These are phyloP conservation scores for Nothocercus julius DNA, from an alignment of 2,113 vertebrate genomes.

Conservation along the genomic window DNA sequence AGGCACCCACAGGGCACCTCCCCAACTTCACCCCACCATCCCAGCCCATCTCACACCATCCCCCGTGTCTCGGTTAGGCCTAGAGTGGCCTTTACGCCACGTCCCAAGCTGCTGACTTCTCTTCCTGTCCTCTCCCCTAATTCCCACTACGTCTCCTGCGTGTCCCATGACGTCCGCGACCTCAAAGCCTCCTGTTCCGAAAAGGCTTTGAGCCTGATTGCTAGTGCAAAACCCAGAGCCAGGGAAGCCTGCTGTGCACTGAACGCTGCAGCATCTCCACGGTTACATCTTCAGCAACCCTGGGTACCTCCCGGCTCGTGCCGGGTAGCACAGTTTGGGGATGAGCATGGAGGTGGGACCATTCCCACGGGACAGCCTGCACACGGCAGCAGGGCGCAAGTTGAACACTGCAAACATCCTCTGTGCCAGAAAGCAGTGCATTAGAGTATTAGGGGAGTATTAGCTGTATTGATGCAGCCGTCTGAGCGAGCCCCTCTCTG, in stretches of 20 bases:
- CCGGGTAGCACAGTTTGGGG: background rate
- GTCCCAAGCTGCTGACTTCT: background rate
- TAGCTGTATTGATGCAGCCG: background rate
- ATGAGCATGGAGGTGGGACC: background rate
- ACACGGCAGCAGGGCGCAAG: background rate
- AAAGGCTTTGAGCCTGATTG: background rate
- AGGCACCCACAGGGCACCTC: background rate
- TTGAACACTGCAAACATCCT: background rate
- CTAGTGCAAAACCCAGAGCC: background rate
- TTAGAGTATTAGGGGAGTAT: too few species aligned
- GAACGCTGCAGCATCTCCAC: background rate
- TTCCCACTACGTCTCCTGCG: background rate
- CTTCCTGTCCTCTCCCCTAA: background rate
- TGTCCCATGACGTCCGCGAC: background rate
- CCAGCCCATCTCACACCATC: background rate
- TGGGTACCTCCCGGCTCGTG: background rate
- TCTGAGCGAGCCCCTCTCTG: fast-evolving
- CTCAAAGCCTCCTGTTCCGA: background rate
- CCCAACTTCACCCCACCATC: background rate
- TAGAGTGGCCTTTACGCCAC: too few species aligned
- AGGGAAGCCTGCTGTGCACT: background rate
- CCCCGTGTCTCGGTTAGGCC: background rate
- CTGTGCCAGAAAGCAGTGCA: background rate
- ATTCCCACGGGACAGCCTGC: background rate
- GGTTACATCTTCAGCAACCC: background rate